Evolutionary conservation across 1,140 invertebrate genomes (phyloP), one percentile per base, ranked within the genome.

Genomic region (Pseudoatta argentina): DNA sequence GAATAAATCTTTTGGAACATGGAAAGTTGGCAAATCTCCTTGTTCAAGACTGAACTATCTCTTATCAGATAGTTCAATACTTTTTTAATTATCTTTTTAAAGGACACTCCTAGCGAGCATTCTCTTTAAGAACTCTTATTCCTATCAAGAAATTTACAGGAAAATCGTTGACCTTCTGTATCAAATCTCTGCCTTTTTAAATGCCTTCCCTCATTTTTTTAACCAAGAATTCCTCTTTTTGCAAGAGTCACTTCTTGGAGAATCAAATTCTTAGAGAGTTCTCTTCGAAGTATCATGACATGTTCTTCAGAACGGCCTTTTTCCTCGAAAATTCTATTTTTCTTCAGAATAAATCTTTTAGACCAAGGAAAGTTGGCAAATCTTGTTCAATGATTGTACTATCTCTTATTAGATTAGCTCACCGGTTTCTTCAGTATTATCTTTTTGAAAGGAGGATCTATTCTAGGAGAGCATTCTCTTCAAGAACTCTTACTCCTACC

Each of bases 221-320:
- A 21, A 67, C 34, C 21, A 5, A 76, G 48, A 44, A 76, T 76
- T 16, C 21, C 18, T 16, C 10, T 64, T 66, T 7, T 51, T 21
- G 16, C 21, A 48, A 6, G n/a, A 53, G 0, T 39, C 30, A 5
- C 64, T 61, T 21, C n/a, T 48, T 14, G 12, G 3, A 18, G 55
- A n/a, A 61, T 73, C 30, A 81, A 44, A 57, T 34, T 73, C 53
- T 72, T 44, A 21, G 24, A 73, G 79, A n/a, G 12, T 72, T 61
- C 34, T 72, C 66, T 5, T 7, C 34, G 12, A 14, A 8, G 34
- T 21, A 71, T 57, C 64, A 14, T 7, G 8, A 21, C 55, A 53
- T 34, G 51, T 53, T 72, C 18, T 7, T 30, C 24, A n/a, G 57
- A 67, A 57, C 66, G 14, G 18, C 51, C 27, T 73, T 12, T 44